Evolutionary conservation across 2,797 vertebrate species (phyloP).

Genomic region (Cossypha caffra): DNA sequence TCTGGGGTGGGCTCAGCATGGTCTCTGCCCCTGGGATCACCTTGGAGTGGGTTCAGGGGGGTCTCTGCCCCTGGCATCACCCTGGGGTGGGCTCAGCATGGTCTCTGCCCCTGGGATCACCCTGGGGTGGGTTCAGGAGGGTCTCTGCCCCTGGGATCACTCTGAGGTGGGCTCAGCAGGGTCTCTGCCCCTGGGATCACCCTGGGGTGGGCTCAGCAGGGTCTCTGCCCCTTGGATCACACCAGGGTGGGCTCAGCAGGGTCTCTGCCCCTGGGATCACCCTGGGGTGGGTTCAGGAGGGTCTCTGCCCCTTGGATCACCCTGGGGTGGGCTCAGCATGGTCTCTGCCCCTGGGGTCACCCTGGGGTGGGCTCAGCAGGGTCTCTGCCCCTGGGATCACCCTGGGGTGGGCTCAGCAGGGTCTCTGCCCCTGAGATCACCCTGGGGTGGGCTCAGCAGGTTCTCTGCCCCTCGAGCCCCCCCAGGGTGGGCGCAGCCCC

Average conservation of each 20-base stretch:
- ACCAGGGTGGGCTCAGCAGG: fast-evolving
- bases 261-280: neutral
- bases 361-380: too few relatives aligned
- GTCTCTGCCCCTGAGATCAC: too few relatives aligned
- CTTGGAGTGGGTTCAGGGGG: fast-evolving
- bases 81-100: fast-evolving
- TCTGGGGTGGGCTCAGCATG: fast-evolving
- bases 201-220: neutral
- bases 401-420: too few relatives aligned
- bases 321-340: too few relatives aligned
- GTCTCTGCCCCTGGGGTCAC: too few relatives aligned
- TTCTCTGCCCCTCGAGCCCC: too few relatives aligned
- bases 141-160: neutral
- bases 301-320: neutral
- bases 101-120: fast-evolving
- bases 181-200: fast-evolving
- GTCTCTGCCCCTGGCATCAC: fast-evolving
- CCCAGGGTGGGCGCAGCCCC: too few relatives aligned
- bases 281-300: fast-evolving
- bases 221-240: too few relatives aligned
- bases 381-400: too few relatives aligned
- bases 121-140: fast-evolving
- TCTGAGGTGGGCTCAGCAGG: fast-evolving
- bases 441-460: too few relatives aligned
- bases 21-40: neutral